These are phyloP conservation scores for Galaxea fascicularis DNA, from an alignment of 92 coral and sea anemone species.

Conservation along the genomic window DNA sequence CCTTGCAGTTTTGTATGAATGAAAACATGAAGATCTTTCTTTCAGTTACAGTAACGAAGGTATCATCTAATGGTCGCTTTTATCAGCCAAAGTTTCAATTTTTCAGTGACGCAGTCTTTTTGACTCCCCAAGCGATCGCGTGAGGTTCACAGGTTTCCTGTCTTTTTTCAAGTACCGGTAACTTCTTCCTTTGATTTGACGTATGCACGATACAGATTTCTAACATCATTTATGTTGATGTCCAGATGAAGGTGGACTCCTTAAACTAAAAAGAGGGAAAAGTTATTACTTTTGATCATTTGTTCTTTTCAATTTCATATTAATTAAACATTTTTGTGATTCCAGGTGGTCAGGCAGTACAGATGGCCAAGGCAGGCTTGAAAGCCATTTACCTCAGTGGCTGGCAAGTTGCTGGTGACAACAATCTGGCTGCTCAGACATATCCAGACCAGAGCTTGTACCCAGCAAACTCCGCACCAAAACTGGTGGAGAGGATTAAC, in stretches of 20 bases:
- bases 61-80: conserved; percentile 1
- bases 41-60: neutral
- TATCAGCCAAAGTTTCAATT: neutral
- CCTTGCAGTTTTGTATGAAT: neutral
- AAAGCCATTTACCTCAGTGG: conserved; percentile 98
- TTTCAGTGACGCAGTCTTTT: neutral
- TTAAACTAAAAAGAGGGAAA: neutral
- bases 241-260: neutral
- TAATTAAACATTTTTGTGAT: neutral
- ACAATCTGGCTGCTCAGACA: conserved; percentile 92
- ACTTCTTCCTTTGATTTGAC: neutral
- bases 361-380: conserved; percentile 98
- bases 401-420: conserved; percentile 99
- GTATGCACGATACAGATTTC: neutral
- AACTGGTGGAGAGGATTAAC: conserved; percentile 93
- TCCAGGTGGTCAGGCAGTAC: conserved; percentile 97
- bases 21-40: neutral
- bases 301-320: neutral
- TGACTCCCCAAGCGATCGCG: neutral
- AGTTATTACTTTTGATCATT: neutral
- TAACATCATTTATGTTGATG: neutral
- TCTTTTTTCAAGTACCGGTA: no score
- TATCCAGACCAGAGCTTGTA: conserved; percentile 98
- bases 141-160: neutral
- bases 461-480: conserved; percentile 95